Percentiles rank a stretch among this genome's conserved stretches.
These are phyloP conservation scores for Orchesellides sinensis DNA, from an alignment of 2,888 invertebrate species.

Conservation along the genomic window DNA sequence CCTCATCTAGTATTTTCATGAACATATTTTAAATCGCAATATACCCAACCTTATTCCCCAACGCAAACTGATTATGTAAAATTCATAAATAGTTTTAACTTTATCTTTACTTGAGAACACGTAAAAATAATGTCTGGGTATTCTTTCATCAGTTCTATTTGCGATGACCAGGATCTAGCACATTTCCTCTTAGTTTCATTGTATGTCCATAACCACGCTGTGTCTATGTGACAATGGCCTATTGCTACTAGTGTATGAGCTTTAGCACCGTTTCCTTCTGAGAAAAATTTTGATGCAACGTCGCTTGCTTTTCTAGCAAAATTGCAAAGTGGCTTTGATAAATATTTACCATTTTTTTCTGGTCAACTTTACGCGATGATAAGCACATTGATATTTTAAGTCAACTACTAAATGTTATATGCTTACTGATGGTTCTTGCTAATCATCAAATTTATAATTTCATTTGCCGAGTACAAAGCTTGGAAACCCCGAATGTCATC, in stretches of 20 bases:
- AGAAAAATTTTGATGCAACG: conserved; percentile 77
- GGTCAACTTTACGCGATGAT: neutral
- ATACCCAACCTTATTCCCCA: no score
- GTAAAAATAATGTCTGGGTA: conserved; percentile 78
- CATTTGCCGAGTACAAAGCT: conserved; percentile 78
- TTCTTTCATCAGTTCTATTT: conserved; percentile 77
- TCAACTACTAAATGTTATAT: neutral
- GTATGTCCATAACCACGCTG: conserved; percentile 80
- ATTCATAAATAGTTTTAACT: no score
- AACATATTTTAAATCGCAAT: neutral
- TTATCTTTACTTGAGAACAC: conserved; percentile 77
- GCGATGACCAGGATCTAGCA: conserved; percentile 78
- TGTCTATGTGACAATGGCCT: conserved; percentile 78
- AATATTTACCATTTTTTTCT: neutral
- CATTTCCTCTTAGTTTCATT: conserved; percentile 79
- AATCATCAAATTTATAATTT: conserved; percentile 77
- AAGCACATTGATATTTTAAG: neutral
- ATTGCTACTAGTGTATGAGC: conserved; percentile 78
- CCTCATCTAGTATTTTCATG: neutral
- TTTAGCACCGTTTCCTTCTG: conserved; percentile 77
- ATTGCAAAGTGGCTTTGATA: neutral
- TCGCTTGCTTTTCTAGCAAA: conserved; percentile 76
- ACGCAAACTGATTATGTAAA: no score
- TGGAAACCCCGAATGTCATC: conserved; percentile 77
- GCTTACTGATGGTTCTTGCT: conserved; percentile 74